These are phyloP conservation scores for Anoura caudifer DNA, from an alignment of 2,113 vertebrate species.

Conservation along the genomic window DNA sequence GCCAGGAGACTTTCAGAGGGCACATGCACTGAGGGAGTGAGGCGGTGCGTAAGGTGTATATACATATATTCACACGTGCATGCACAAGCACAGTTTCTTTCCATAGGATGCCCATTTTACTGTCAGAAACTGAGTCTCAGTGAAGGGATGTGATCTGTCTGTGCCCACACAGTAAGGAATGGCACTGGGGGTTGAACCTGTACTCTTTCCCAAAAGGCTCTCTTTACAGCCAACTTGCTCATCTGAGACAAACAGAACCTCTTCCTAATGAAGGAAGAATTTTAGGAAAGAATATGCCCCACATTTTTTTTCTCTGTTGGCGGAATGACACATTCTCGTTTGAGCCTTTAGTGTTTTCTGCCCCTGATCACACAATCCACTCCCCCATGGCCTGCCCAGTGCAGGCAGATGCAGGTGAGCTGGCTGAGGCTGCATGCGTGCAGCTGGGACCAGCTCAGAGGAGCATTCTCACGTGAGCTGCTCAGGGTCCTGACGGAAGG, in stretches of 20 bases:
- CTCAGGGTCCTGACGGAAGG: background rate
- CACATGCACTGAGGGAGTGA: background rate
- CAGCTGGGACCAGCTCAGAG: background rate
- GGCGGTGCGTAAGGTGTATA: too few relatives aligned
- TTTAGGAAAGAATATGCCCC: background rate
- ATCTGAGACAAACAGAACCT: background rate
- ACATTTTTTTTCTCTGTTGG: background rate
- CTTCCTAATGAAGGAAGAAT: background rate
- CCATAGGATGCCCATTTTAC: background rate
- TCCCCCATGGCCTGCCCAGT: background rate
- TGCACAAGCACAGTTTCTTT: background rate
- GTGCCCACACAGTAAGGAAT: background rate
- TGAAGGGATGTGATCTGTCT: background rate
- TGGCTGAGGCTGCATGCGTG: fast-evolving
- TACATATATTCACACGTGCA: background rate
- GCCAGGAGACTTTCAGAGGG: background rate
- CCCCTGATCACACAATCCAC: too few relatives aligned
- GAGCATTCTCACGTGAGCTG: background rate
- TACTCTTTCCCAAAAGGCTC: background rate
- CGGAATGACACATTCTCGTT: background rate
- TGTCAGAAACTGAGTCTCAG: background rate
- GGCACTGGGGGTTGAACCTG: fast-evolving
- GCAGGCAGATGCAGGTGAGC: background rate
- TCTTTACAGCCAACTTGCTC: background rate
- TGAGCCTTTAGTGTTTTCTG: background rate